phyloP scores from a whole-genome alignment of 2,797 vertebrate genomes.

The Phalanger gymnotis region DNA sequence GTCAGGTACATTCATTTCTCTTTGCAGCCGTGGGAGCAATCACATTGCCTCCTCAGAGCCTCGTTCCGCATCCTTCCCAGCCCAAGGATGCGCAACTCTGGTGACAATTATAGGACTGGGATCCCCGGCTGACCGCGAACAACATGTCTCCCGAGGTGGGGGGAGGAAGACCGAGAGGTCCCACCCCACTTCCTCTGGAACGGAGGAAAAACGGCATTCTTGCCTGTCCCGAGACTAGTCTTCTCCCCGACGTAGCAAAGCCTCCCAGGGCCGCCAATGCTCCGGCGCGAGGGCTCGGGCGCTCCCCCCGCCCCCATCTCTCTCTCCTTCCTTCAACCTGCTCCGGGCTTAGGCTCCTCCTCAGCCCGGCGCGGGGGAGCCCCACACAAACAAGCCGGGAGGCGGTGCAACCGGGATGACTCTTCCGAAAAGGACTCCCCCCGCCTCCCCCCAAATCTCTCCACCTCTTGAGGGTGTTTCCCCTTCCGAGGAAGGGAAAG shows the following conservation, averaged over 20 bases:
- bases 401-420: neutral
- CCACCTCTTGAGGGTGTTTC: neutral
- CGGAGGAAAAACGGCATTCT: neutral
- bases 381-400: neutral
- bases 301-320: neutral
- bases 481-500: neutral
- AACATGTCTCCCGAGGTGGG: neutral
- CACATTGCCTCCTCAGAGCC: constrained; percentile 19
- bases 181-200: neutral
- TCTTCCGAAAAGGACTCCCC: neutral
- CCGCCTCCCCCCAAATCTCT: neutral
- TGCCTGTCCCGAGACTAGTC: neutral
- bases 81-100: neutral
- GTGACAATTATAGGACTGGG: neutral
- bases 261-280: neutral
- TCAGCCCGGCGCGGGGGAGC: neutral
- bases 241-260: neutral
- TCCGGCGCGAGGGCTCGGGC: neutral
- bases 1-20: neutral
- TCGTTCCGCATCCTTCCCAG: neutral
- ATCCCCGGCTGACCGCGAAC: neutral
- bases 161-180: neutral
- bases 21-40: neutral
- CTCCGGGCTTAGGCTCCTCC: neutral
- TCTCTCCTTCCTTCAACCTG: neutral